These are phyloP conservation scores for Pampus argenteus DNA, from an alignment of 2,797 vertebrate genomes.

Conservation along the genomic window DNA sequence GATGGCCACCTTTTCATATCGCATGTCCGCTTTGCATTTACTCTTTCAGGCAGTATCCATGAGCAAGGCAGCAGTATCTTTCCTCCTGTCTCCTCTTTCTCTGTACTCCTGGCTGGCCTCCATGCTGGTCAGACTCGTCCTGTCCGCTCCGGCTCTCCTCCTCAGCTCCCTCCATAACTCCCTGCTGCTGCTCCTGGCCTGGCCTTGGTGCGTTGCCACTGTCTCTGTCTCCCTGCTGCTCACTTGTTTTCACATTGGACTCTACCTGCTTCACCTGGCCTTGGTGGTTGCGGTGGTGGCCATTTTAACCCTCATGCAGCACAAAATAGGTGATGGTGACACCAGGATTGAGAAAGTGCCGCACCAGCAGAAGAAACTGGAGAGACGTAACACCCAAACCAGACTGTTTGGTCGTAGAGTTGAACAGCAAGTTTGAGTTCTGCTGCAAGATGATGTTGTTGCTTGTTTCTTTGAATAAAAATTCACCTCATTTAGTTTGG, in stretches of 20 bases:
- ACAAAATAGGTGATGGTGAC: constrained; percentile 29
- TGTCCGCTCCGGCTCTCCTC: constrained; percentile 61
- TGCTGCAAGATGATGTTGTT: constrained; percentile 13
- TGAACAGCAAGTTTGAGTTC: constrained; percentile 38
- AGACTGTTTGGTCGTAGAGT: constrained; percentile 1
- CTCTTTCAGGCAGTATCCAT: constrained; percentile 53
- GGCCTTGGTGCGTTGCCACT: constrained; percentile 56
- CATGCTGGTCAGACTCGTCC: constrained; percentile 60
- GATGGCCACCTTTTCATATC: neutral
- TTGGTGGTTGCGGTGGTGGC: constrained; percentile 55
- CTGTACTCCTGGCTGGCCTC: constrained; percentile 73
- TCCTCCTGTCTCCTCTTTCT: constrained; percentile 74
- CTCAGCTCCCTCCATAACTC: constrained; percentile 56
- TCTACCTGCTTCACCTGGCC: constrained; percentile 74
- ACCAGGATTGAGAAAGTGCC: neutral
- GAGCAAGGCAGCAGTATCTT: constrained; percentile 44
- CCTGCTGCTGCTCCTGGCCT: constrained; percentile 68
- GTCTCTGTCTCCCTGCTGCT: constrained; percentile 56
- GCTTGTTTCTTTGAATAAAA: constrained; percentile 35
- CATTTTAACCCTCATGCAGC: constrained; percentile 42
- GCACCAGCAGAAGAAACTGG: constrained; percentile 6
- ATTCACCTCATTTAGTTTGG: constrained; percentile 29
- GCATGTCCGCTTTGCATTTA: neutral
- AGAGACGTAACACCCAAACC: neutral
- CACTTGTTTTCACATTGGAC: constrained; percentile 41